Base-by-base conservation (phyloP, 2,113 vertebrate genomes). In the Mastomys natalensis region DNA sequence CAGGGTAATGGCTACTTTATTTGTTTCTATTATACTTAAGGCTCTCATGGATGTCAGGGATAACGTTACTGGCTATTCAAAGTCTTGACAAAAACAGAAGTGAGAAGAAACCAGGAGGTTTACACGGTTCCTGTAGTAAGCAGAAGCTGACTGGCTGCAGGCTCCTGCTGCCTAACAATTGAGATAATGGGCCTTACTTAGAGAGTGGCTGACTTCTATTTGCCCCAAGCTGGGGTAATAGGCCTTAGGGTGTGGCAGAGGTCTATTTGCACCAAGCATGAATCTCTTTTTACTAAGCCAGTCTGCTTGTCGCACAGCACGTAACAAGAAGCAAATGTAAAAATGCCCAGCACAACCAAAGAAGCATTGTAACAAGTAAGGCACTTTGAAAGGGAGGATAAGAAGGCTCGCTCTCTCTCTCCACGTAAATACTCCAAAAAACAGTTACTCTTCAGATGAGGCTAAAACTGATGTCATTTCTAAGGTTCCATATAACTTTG, bases 231-330 rank as follows among this genome's bases (percentile, higher is more conserved):
- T 45, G 40, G 53, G 34, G 31, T 21, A 80, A 37, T 53, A 31
- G 31, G 45, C n/a, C 24, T 84, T 4, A 26, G 26, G 51, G 15
- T 26, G 9, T n/a, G 8, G 17, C 17, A 11, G 77, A 55, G 77
- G 17, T 13, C 51, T 26, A 16, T n/a, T 19, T 34, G 48, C 76
- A 8, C 45, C 48, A 68, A 45, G 48, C 48, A 3, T 3, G 45
- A 22, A 19, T 85, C 13, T 88, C 13, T 88, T 94, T 87, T 68
- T 53, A 74, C 66, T 74, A 74, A 95, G 91, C 31, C 16, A 90
- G 26, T 13, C 17, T 87, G 16, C 73, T 74, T 43, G 37, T 64
- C 40, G 7, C 48, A 58, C 40, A 70, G 78, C 34, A 11, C 19
- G 26, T 34, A n/a, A 80, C 34, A 74, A 64, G 1, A 90, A 94